phyloP scores from a whole-genome alignment of 2,113 vertebrate genomes.

The Psittacula cyanocephala region DNA sequence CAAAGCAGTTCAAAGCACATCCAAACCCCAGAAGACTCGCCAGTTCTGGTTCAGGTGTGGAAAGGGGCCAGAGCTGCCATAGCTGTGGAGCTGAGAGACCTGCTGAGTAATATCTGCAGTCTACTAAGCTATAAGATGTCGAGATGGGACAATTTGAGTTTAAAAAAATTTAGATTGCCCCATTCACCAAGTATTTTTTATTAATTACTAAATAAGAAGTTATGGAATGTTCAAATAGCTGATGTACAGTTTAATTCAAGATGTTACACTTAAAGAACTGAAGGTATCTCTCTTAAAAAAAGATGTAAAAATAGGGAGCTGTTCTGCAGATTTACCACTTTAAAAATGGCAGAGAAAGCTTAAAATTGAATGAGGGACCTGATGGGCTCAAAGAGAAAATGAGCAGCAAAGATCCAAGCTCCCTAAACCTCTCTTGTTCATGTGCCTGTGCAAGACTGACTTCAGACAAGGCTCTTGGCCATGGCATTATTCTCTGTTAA shows the following conservation, averaged over 20 bases:
- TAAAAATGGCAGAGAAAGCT: neutral
- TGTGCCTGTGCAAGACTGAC: neutral
- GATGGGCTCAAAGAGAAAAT: neutral
- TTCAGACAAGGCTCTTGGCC: neutral
- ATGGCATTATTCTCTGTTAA: neutral
- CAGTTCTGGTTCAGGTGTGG: neutral
- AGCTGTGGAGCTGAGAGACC: rapidly evolving
- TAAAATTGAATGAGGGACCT: neutral
- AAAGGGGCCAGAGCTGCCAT: neutral
- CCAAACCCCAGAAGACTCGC: neutral
- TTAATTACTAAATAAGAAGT: neutral
- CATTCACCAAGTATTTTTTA: neutral
- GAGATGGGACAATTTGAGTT: neutral
- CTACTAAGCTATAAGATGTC: neutral
- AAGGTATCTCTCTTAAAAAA: neutral
- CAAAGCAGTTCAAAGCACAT: neutral
- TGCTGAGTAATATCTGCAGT: neutral
- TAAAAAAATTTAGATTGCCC: neutral
- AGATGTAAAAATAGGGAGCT: neutral
- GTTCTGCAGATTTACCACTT: neutral
- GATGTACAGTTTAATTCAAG: neutral
- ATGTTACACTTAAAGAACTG: neutral
- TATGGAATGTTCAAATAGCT: neutral
- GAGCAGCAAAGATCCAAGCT: neutral
- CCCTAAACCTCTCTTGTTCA: neutral